phyloP scores from a whole-genome alignment of 2,888 invertebrate genomes.

The Phengaris alcon region DNA sequence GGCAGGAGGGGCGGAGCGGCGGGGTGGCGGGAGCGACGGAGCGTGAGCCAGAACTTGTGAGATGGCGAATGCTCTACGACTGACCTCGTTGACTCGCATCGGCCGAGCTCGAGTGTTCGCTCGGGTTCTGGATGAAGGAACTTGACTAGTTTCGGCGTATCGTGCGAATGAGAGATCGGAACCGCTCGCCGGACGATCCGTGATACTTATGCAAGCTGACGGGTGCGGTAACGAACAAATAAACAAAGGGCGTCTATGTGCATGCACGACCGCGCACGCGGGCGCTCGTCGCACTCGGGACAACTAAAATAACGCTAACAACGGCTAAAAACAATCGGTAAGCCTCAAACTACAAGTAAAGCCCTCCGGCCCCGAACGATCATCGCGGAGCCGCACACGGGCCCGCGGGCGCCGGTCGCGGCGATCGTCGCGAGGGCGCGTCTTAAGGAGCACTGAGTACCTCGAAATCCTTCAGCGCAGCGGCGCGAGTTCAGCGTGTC shows the following conservation, averaged over 20 bases:
- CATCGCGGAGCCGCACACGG: slow-evolving; percentile 62
- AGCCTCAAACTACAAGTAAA: slow-evolving; percentile 81
- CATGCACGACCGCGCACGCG: slow-evolving; percentile 75
- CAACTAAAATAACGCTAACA: slow-evolving; percentile 78
- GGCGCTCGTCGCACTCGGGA: slow-evolving; percentile 77
- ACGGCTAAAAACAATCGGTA: slow-evolving; percentile 79
- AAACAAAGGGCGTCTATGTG: slow-evolving; percentile 77
- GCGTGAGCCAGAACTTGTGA: slow-evolving; percentile 76
- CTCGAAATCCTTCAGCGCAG: slow-evolving; percentile 91
- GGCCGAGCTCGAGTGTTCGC: slow-evolving; percentile 60
- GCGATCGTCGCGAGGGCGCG: slow-evolving; percentile 71
- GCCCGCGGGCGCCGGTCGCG: slow-evolving; percentile 60
- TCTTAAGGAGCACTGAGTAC: slow-evolving; percentile 82
- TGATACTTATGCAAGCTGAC: slow-evolving; percentile 75
- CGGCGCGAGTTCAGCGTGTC: slow-evolving; percentile 83
- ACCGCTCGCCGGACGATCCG: slow-evolving; percentile 74
- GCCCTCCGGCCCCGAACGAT: slow-evolving; percentile 79
- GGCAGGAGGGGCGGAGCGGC: slow-evolving; percentile 46
- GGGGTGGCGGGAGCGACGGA: slow-evolving; percentile 40
- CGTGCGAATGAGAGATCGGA: slow-evolving; percentile 65
- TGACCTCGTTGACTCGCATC: slow-evolving; percentile 70
- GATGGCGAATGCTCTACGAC: slow-evolving; percentile 78
- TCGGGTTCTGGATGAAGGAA: slow-evolving; percentile 61
- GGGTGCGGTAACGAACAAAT: slow-evolving; percentile 77
- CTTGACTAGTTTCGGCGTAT: slow-evolving; percentile 55